These are phyloP conservation scores for Menidia beryllina DNA, from an alignment of 2,113 vertebrate genomes.

Conservation along the genomic window DNA sequence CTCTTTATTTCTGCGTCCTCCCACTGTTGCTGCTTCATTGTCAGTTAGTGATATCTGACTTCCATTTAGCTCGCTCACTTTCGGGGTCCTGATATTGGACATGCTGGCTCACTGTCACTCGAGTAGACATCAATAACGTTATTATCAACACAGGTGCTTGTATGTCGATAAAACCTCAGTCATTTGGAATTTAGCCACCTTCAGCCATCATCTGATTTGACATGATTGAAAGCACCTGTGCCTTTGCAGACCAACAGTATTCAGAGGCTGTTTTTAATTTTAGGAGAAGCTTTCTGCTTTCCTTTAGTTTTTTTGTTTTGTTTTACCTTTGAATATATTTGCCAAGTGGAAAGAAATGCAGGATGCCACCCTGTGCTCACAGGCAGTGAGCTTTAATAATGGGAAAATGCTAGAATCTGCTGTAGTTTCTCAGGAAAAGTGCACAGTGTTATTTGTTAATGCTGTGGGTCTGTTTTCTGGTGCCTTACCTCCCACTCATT, in stretches of 20 bases:
- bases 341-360: too few species aligned
- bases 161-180: not conserved
- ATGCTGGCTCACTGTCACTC: not conserved
- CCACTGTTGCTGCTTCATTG: not conserved
- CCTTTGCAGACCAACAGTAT: not conserved
- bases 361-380: too few species aligned
- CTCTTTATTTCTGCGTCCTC: not conserved
- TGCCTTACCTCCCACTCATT: too few species aligned
- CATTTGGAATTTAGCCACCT: not conserved
- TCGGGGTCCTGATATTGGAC: not conserved
- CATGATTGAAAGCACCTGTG: not conserved
- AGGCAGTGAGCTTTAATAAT: too few species aligned
- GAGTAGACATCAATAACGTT: not conserved
- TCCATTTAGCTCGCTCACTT: conserved; percentile 6
- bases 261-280: not conserved
- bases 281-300: too few species aligned
- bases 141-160: not conserved
- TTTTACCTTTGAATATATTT: too few species aligned
- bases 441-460: too few species aligned
- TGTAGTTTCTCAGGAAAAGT: too few species aligned
- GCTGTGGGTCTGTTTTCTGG: too few species aligned
- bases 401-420: too few species aligned
- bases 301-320: too few species aligned
- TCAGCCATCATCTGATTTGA: not conserved
- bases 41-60: not conserved